These are phyloP conservation scores for Threskiornis aethiopicus DNA, from an alignment of 2,797 vertebrate genomes.

Conservation along the genomic window DNA sequence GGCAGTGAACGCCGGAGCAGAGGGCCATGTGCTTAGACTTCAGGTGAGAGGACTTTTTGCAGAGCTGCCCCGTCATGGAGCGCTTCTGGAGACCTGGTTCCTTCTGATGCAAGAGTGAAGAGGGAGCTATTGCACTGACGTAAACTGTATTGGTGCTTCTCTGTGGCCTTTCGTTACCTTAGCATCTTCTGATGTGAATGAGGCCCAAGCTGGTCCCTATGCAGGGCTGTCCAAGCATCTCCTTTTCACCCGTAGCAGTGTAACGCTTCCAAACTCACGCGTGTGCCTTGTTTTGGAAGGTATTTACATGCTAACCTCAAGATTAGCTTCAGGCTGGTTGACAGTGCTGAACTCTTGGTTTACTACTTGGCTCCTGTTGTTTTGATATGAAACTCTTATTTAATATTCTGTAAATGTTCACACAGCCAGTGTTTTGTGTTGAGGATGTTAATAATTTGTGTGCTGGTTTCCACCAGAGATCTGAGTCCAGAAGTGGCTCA, in stretches of 20 bases:
- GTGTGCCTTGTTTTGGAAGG: not conserved
- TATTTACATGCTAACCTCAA: not conserved
- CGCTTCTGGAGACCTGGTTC: not conserved
- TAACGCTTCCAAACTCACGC: not conserved
- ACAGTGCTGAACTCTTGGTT: not conserved
- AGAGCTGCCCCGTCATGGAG: not conserved
- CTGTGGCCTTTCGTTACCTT: not conserved
- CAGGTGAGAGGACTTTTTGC: not conserved
- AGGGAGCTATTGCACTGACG: not conserved
- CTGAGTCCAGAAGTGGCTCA: not conserved
- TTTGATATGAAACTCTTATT: not conserved
- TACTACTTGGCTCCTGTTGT: not conserved
- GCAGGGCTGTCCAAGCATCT: not conserved
- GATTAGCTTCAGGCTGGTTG: not conserved
- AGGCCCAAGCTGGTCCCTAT: not conserved
- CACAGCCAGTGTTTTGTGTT: not conserved
- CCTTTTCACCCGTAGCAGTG: too few species aligned
- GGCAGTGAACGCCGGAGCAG: accelerated
- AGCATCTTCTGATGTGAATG: not conserved
- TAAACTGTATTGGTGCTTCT: not conserved
- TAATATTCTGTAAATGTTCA: not conserved
- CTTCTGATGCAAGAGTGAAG: not conserved
- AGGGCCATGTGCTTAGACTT: not conserved
- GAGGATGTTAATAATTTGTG: not conserved
- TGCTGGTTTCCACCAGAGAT: not conserved